Evolutionary conservation across 2,888 invertebrate species (phyloP).

Genomic region (Leuctra nigra): DNA sequence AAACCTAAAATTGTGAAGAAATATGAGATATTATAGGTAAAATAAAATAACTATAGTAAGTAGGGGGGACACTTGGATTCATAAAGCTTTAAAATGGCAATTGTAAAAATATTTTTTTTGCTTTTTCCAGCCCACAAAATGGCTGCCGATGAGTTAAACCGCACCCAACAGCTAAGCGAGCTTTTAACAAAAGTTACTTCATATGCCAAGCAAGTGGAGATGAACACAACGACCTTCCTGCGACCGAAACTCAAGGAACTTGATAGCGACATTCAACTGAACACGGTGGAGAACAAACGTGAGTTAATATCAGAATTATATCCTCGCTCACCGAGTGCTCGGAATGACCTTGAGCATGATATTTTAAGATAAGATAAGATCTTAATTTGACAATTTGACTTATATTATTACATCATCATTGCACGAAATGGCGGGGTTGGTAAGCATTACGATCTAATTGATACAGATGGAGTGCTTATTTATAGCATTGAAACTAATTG

Average conservation of each 20-base stretch:
- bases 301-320: conserved; percentile 7
- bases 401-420: no score
- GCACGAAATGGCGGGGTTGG: no score
- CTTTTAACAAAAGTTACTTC: background rate
- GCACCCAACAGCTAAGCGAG: background rate
- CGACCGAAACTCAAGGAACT: conserved; percentile 20
- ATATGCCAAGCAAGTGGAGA: background rate
- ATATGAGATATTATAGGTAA: no score
- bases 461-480: background rate
- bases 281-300: conserved; percentile 19
- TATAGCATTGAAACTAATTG: background rate
- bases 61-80: no score
- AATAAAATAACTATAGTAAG: no score
- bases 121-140: conserved; percentile 6
- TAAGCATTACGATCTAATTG: no score
- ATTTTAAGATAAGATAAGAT: no score
- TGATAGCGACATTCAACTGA: conserved; percentile 22
- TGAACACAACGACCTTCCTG: background rate
- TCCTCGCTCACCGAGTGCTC: no score
- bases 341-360: no score
- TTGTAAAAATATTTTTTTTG: conserved; percentile 1
- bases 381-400: no score
- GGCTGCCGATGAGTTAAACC: background rate
- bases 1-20: no score
- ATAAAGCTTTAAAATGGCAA: conserved; percentile 18